A percentile compares a stretch with the other conserved stretches of the same genome.
Evolutionary conservation across 2,797 vertebrate genomes (phyloP).

Genomic region (Acanthiza pusilla): DNA sequence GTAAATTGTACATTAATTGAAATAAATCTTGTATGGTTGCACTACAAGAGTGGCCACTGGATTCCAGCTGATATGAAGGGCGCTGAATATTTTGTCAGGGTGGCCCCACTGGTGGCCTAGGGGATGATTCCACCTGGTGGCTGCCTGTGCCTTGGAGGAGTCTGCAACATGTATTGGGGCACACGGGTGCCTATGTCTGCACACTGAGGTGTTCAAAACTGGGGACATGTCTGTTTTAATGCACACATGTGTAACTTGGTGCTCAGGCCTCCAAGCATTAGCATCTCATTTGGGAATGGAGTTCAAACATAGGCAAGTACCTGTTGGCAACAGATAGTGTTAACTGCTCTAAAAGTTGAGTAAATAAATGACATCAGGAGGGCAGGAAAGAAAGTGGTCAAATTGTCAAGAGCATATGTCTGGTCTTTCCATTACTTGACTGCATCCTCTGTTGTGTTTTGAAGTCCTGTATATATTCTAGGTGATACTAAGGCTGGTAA

Average conservation of each 20-base stretch:
- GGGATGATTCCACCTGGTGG: background rate
- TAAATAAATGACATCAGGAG: background rate
- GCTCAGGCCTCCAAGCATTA: background rate
- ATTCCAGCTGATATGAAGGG: background rate
- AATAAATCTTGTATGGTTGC: background rate
- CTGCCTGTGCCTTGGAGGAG: background rate
- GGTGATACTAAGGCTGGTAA: background rate
- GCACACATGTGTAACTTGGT: accelerated
- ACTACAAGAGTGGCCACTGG: background rate
- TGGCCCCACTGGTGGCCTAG: background rate
- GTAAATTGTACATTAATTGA: background rate
- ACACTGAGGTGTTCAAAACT: accelerated
- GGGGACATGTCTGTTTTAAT: background rate
- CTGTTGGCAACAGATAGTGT: background rate
- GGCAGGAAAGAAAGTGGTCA: background rate
- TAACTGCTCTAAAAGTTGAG: background rate
- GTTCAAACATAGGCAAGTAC: background rate
- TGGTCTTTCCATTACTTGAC: background rate
- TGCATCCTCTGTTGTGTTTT: background rate
- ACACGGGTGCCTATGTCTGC: accelerated
- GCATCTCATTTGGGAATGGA: background rate
- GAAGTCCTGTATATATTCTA: background rate
- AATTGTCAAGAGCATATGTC: background rate
- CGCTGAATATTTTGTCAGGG: background rate
- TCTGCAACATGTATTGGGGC: accelerated